Evolutionary conservation across 2,888 invertebrate genomes (phyloP).

Genomic region (Thumatha senex): DNA sequence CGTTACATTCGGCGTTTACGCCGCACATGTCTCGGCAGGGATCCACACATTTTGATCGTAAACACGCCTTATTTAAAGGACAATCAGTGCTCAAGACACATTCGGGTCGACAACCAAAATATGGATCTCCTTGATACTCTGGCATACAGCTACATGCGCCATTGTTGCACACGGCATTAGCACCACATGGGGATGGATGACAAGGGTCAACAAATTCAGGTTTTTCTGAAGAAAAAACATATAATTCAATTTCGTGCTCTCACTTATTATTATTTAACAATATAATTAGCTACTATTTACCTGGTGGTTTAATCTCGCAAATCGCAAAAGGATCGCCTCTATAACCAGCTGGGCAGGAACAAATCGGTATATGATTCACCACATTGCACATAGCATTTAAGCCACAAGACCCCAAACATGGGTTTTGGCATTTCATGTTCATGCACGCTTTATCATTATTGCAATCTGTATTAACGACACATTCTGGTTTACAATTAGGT

Average conservation of each 20-base stretch:
- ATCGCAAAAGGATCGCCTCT: conserved; percentile 90
- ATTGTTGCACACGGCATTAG: conserved; percentile 88
- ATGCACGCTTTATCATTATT: conserved; percentile 89
- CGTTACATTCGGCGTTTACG: conserved; percentile 89
- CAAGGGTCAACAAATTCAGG: conserved; percentile 84
- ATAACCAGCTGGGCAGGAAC: conserved; percentile 85
- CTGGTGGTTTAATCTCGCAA: conserved; percentile 83
- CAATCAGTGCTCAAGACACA: conserved; percentile 92
- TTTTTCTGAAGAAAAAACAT: conserved; percentile 50
- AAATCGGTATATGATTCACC: conserved; percentile 89
- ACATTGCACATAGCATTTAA: conserved; percentile 88
- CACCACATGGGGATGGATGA: conserved; percentile 90
- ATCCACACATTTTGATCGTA: conserved; percentile 91
- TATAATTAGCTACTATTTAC: conserved; percentile 39
- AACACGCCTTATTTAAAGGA: conserved; percentile 88
- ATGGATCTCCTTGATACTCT: conserved; percentile 91
- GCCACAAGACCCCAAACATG: conserved; percentile 91
- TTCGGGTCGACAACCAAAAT: conserved; percentile 90
- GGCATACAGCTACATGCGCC: conserved; percentile 90
- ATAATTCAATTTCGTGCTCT: neutral
- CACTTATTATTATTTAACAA: no score
- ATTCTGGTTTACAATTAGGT: conserved; percentile 90
- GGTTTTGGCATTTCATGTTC: conserved; percentile 89
- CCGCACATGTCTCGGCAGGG: conserved; percentile 94
- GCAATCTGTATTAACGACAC: conserved; percentile 89